Conservation (phyloP, 2,888 invertebrate genomes). For the Teleogryllus oceanicus region DNA sequence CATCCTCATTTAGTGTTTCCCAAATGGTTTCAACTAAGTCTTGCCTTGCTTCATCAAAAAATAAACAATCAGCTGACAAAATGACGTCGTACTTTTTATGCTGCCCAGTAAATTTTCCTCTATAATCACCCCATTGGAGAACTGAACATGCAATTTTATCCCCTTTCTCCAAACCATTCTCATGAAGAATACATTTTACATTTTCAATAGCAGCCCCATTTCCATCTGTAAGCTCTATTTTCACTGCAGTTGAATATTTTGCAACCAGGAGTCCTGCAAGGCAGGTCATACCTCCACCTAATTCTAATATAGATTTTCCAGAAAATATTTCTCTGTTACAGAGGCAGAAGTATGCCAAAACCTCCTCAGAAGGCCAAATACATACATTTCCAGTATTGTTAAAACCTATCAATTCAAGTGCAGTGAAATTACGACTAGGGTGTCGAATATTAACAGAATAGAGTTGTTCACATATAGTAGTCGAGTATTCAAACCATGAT, state of each 20-base stretch:
- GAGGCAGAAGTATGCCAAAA: conserved; percentile 65
- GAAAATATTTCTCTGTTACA: conserved; percentile 62
- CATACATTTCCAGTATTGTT: conserved; percentile 78
- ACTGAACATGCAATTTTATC: conserved; percentile 45
- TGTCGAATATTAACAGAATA: conserved; percentile 59
- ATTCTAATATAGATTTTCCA: conserved; percentile 67
- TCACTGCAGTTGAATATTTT: conserved; percentile 61
- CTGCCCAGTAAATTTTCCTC: neutral
- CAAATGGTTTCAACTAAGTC: conserved; percentile 66
- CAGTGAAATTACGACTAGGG: conserved; percentile 60
- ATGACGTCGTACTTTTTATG: conserved; percentile 59
- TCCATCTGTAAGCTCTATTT: conserved; percentile 72
- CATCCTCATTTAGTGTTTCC: conserved; percentile 58
- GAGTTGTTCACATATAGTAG: conserved; percentile 50
- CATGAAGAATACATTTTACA: conserved; percentile 61
- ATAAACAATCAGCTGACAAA: conserved; percentile 74
- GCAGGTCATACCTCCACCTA: conserved; percentile 84
- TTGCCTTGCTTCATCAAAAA: conserved; percentile 69
- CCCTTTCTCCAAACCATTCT: conserved; percentile 56
- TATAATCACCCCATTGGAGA: conserved; percentile 53
- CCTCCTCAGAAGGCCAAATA: conserved; percentile 77
- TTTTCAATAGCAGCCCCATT: conserved; percentile 72
- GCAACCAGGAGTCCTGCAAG: conserved; percentile 71
- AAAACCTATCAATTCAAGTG: conserved; percentile 72
- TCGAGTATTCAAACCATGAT: conserved; percentile 61